These are phyloP conservation scores for Chlorops oryzae DNA, from an alignment of 1,140 invertebrate species.

Conservation along the genomic window DNA sequence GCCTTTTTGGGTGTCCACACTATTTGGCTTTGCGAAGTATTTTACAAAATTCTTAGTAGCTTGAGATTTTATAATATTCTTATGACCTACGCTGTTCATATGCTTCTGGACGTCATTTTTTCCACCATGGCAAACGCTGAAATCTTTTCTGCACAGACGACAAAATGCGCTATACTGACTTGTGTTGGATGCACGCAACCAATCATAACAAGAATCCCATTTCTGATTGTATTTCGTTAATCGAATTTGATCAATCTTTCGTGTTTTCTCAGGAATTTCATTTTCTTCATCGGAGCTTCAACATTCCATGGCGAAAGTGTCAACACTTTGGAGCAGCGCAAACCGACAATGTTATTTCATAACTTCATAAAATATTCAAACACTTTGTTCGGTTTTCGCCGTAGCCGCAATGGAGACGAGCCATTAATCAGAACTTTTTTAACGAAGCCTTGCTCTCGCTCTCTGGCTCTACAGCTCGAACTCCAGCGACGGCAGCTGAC, in stretches of 20 bases:
- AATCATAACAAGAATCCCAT: conserved; percentile 12
- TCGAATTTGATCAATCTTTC: conserved; percentile 11
- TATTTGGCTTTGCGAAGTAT: conserved; percentile 7
- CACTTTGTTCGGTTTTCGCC: no score
- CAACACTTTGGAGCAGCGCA: no score
- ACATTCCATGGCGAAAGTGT: no score
- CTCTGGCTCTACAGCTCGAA: no score
- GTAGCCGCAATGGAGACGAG: no score
- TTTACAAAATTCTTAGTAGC: conserved; percentile 8
- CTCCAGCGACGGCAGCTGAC: no score
- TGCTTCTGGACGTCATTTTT: conserved; percentile 12
- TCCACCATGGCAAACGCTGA: conserved; percentile 11
- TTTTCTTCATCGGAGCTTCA: conserved; percentile 12
- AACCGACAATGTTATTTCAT: no score
- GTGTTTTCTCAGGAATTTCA: conserved; percentile 14
- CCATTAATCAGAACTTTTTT: no score
- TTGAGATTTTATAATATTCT: conserved; percentile 8
- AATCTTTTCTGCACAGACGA: conserved; percentile 11
- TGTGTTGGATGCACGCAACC: conserved; percentile 1
- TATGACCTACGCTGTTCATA: conserved; percentile 8
- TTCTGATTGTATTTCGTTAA: conserved; percentile 15
- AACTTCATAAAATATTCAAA: no score
- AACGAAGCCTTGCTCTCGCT: no score
- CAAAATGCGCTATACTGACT: conserved; percentile 12
- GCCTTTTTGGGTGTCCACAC: no score